These are phyloP conservation scores for Heliconius congener DNA, from an alignment of 1,140 invertebrate genomes.

Conservation along the genomic window DNA sequence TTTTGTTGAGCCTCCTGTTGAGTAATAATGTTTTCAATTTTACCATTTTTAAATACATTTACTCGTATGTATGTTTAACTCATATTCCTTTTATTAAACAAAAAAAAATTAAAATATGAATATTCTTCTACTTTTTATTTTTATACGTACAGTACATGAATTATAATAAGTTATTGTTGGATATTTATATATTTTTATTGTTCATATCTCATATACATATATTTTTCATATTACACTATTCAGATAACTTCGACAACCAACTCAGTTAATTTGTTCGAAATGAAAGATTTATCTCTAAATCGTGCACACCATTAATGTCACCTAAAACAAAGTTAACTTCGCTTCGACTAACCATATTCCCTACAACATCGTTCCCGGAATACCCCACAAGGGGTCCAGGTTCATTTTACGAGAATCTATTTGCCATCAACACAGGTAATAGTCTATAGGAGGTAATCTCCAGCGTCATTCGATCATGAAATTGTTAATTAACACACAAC, in stretches of 20 bases:
- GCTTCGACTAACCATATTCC: neutral
- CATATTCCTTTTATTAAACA: neutral
- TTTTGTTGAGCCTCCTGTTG: neutral
- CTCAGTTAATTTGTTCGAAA: neutral
- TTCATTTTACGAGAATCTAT: slow-evolving; percentile 51
- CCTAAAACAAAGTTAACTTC: neutral
- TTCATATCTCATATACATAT: no score
- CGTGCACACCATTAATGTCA: neutral
- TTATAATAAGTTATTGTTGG: neutral
- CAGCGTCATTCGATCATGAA: slow-evolving; percentile 53
- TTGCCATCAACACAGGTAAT: slow-evolving; percentile 54
- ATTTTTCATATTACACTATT: neutral
- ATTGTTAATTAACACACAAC: slow-evolving; percentile 65
- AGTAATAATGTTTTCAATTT: neutral
- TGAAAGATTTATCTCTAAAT: neutral
- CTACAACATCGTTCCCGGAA: neutral
- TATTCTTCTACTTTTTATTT: no score
- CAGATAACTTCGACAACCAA: no score
- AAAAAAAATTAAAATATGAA: neutral
- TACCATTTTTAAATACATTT: neutral
- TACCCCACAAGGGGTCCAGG: slow-evolving; percentile 19
- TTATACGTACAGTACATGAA: no score
- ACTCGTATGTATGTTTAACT: no score
- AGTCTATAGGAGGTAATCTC: slow-evolving; percentile 51
- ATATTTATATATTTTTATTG: neutral